These are phyloP conservation scores for Esox lucius DNA, from an alignment of 2,797 vertebrate genomes.

Conservation along the genomic window DNA sequence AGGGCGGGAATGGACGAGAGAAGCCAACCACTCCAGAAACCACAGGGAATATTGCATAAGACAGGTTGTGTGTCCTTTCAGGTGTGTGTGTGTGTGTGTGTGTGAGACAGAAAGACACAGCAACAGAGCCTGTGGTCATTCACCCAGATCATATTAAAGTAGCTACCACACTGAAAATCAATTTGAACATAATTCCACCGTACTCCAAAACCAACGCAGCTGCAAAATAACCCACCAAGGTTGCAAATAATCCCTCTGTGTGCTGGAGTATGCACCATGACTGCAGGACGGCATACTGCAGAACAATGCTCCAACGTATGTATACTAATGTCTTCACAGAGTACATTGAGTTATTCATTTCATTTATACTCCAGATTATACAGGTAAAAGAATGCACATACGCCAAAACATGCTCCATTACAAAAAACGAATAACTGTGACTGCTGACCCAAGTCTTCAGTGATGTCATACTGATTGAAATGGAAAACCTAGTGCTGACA, in stretches of 20 bases:
- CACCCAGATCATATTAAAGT: conserved; percentile 70
- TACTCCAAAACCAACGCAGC: conserved; percentile 58
- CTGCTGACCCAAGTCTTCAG: too few species aligned
- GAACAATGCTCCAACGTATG: too few species aligned
- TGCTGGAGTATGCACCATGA: conserved; percentile 3
- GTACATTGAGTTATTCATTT: too few species aligned
- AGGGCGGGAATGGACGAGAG: neutral
- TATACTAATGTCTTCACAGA: too few species aligned
- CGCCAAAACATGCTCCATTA: conserved; percentile 17
- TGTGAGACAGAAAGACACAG: neutral
- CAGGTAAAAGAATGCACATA: conserved; percentile 9
- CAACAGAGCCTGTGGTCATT: conserved; percentile 70
- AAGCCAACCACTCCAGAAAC: too few species aligned
- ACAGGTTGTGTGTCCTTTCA: too few species aligned
- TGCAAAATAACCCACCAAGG: conserved; percentile 55
- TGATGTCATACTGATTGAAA: too few species aligned
- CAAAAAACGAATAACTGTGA: neutral
- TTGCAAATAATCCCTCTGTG: conserved; percentile 51
- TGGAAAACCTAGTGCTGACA: too few species aligned
- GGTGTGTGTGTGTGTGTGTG: neutral
- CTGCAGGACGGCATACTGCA: too few species aligned
- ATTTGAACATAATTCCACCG: conserved; percentile 68
- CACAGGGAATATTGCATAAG: too few species aligned
- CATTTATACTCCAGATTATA: too few species aligned
- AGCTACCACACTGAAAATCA: conserved; percentile 67